Conservation (phyloP, 2,888 invertebrate genomes). For the Muschampia plurimacula region DNA sequence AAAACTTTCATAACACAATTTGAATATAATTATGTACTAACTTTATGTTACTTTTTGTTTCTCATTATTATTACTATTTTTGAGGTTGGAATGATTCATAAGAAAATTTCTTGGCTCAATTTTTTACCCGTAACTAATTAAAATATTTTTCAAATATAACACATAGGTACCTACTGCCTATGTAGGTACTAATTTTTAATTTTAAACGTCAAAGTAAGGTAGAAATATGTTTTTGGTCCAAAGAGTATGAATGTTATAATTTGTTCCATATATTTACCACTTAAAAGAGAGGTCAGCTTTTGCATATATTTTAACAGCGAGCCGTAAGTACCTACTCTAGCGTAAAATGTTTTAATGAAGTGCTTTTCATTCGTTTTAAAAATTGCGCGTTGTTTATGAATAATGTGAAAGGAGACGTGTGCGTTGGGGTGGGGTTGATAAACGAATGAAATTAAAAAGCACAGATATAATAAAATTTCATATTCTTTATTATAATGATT, state of each 20-base stretch:
- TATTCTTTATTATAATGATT: no score
- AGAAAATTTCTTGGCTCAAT: neutral
- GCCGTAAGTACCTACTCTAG: constrained; percentile 8
- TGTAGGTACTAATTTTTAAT: no score
- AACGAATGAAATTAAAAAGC: no score
- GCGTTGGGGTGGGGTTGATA: constrained; percentile 11
- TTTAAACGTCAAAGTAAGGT: constrained; percentile 12
- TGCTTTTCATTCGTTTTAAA: constrained; percentile 31
- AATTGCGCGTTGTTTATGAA: constrained; percentile 19
- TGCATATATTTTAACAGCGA: constrained; percentile 14
- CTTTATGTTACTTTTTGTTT: no score
- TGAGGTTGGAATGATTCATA: neutral
- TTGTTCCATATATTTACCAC: constrained; percentile 1
- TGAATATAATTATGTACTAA: no score
- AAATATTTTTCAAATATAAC: no score
- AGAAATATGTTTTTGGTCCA: constrained; percentile 6
- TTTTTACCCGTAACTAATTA: no score
- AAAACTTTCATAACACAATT: no score
- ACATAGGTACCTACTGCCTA: no score
- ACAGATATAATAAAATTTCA: no score
- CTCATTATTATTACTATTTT: no score
- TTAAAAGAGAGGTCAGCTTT: constrained; percentile 28
- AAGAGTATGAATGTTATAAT: neutral
- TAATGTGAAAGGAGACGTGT: constrained; percentile 20
- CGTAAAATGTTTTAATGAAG: constrained; percentile 38